A percentile compares a stretch with the other conserved stretches of the same genome.
Conservation (phyloP, 2,888 invertebrate genomes). For the Salpingus planirostris region DNA sequence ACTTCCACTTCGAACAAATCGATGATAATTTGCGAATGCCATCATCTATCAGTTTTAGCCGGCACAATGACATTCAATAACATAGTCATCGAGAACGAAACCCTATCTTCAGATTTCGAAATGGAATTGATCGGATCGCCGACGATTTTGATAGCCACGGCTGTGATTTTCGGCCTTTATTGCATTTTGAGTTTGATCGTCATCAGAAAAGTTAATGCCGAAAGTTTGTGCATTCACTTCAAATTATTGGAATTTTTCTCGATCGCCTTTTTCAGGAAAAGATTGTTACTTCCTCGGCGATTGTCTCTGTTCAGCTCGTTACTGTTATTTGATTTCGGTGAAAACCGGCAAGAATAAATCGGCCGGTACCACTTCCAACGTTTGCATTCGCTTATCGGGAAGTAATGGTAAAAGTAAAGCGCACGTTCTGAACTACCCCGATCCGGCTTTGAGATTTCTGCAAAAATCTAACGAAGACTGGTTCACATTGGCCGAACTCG, state of each 20-base stretch:
- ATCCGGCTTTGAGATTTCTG: slow-evolving; percentile 23
- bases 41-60: slow-evolving; percentile 13
- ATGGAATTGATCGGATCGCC: background rate
- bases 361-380: slow-evolving; percentile 1
- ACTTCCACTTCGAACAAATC: no score
- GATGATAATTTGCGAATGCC: slow-evolving; percentile 20
- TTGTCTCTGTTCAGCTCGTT: background rate
- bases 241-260: no score
- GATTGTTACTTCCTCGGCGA: background rate
- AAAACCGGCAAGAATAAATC: background rate
- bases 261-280: background rate
- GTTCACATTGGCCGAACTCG: slow-evolving; percentile 25
- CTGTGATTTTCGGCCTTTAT: background rate
- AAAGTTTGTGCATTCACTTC: no score
- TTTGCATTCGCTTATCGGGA: background rate
- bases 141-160: background rate
- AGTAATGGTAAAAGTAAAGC: slow-evolving; percentile 4
- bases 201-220: no score
- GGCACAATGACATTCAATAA: slow-evolving; percentile 5
- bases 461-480: slow-evolving; percentile 22
- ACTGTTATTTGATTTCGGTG: background rate
- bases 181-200: background rate
- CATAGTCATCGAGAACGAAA: background rate
- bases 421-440: slow-evolving; percentile 30
- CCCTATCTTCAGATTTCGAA: background rate